Evolutionary conservation across 2,797 vertebrate genomes (phyloP), one percentile per base, ranked within the genome.

Genomic region (Amazona ochrocephala): DNA sequence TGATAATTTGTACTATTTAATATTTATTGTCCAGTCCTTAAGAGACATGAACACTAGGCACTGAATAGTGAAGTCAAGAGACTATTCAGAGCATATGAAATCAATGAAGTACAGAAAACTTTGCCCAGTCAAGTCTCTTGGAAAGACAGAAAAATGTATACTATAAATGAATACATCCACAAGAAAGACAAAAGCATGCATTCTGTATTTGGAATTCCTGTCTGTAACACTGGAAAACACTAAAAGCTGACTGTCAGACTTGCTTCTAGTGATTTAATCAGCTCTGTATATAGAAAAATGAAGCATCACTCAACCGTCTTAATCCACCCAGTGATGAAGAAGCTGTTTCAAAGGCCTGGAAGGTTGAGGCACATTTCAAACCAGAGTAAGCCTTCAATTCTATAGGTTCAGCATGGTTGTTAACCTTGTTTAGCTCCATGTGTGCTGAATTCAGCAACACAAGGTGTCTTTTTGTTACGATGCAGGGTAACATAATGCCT

Each of bases 1-100:
- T 71, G 65, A 19, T 91, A 82, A 94, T 86, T 91, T 82, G 76
- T 93, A 45, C 80, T 74, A 45, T 94, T 90, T 84, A 95, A 77
- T 88, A 93, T 87, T 84, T 90, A 74, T 89, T 82, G 29, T 44
- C 29, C 13, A 84, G 7, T 82, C 34, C 71, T 77, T 74, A 45
- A 62, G 85, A 84, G 67, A 78, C 11, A 5, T 53, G 48, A 94
- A 47, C 24, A 15, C 22, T 76, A 83, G 51, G 50, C 30, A 47
- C 4, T 61, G 45, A 86, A 39, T n/a, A 61, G 37, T 65, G 29
- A 80, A 82, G 60, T 73, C 56, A 65, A 84, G 37, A 89, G 51
- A 54, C n/a, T 81, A 19, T 48, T 90, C 14, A 80, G 41, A 67
- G 13, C 56, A 41, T 24, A 42, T 30, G 39, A 93, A 94, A 93